Evolutionary conservation across 2,113 vertebrate species (phyloP).

Genomic region (Carassius carassius): DNA sequence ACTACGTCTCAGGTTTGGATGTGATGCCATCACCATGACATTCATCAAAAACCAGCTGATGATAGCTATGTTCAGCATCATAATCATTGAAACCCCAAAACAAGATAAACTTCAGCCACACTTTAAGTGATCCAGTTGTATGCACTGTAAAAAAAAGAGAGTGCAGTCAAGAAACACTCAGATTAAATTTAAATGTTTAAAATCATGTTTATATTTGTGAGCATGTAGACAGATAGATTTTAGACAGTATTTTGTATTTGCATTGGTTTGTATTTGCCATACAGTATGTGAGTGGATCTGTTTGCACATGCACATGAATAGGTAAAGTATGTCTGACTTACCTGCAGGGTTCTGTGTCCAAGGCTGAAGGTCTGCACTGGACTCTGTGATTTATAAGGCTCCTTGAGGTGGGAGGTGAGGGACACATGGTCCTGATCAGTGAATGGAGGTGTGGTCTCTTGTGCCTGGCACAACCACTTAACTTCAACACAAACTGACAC

Average conservation of each 20-base stretch:
- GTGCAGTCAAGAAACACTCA: neutral
- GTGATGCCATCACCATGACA: conserved; percentile 62
- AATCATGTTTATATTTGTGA: neutral
- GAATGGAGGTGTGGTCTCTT: conserved; percentile 51
- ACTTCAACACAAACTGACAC: neutral
- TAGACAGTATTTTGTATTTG: neutral
- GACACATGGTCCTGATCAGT: conserved; percentile 54
- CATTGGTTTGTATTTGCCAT: neutral
- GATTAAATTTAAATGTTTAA: neutral
- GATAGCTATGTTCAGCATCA: conserved; percentile 65
- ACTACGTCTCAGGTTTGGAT: conserved; percentile 22
- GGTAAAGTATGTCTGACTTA: conserved; percentile 44
- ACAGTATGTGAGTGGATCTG: neutral
- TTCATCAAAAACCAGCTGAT: conserved; percentile 64
- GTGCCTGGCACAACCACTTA: neutral
- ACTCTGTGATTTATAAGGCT: conserved; percentile 53
- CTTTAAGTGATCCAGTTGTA: neutral
- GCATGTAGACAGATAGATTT: neutral
- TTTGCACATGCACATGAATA: neutral
- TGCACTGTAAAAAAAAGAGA: conserved; percentile 9
- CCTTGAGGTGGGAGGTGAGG: conserved; percentile 31
- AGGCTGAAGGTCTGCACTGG: conserved; percentile 29
- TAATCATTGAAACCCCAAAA: neutral
- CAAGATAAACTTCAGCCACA: conserved; percentile 6
- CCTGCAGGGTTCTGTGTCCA: conserved; percentile 52